Conservation (phyloP, 2,888 invertebrate species). For the Itoplectis maculator region DNA sequence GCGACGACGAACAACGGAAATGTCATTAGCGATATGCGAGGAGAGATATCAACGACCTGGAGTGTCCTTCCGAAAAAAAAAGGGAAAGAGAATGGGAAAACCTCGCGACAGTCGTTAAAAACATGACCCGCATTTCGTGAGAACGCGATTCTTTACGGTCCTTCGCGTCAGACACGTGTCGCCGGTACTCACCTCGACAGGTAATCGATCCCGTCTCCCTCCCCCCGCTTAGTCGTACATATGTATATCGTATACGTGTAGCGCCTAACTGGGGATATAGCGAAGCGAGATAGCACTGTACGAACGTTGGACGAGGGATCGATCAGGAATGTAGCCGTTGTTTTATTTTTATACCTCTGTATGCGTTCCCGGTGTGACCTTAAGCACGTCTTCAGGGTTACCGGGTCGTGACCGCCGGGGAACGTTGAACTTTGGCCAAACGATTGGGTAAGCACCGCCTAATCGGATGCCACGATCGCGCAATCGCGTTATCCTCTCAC, state of each 20-base stretch:
- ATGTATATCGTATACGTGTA: slow-evolving; percentile 16
- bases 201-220: slow-evolving; percentile 48
- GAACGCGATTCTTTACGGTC: slow-evolving; percentile 57
- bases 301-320: slow-evolving; percentile 46
- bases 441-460: slow-evolving; percentile 46
- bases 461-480: slow-evolving; percentile 33
- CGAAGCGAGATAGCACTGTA: slow-evolving; percentile 2
- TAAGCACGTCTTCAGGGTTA: slow-evolving; percentile 60
- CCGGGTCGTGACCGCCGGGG: slow-evolving; percentile 56
- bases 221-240: slow-evolving; percentile 6
- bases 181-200: slow-evolving; percentile 55
- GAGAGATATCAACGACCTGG: slow-evolving; percentile 35
- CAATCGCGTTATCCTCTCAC: slow-evolving; percentile 19
- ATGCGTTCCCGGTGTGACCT: slow-evolving; percentile 56
- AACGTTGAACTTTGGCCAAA: slow-evolving; percentile 58
- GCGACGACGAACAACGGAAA: neutral
- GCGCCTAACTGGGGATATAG: neutral
- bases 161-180: slow-evolving; percentile 67
- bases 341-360: slow-evolving; percentile 56
- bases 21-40: slow-evolving; percentile 1
- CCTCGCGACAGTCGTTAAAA: slow-evolving; percentile 62
- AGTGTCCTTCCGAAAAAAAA: slow-evolving; percentile 45
- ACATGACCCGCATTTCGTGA: slow-evolving; percentile 75
- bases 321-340: slow-evolving; percentile 51
- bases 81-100: slow-evolving; percentile 32